Conservation (phyloP, 2,113 vertebrate genomes). For the Lathamus discolor region DNA sequence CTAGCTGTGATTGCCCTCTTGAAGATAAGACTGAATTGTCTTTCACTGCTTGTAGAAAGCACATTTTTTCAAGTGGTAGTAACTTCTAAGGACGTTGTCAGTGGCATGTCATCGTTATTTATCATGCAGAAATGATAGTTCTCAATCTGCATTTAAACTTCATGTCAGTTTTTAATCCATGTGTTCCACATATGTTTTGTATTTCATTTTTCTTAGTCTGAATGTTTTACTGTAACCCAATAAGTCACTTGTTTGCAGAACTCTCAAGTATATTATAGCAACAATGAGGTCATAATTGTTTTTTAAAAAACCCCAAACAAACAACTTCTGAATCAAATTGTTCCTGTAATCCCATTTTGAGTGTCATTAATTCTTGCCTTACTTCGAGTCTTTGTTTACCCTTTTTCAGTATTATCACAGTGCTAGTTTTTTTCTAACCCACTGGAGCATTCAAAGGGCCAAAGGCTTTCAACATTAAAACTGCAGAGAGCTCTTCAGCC, state of each 20-base stretch:
- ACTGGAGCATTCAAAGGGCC: neutral
- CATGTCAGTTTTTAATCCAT: neutral
- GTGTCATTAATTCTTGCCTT: neutral
- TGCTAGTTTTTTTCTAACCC: neutral
- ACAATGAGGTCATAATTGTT: neutral
- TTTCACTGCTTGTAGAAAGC: neutral
- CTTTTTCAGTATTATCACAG: neutral
- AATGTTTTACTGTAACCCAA: neutral
- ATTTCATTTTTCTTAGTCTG: neutral
- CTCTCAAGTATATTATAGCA: neutral
- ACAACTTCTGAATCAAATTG: neutral
- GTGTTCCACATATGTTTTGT: neutral
- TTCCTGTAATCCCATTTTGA: neutral
- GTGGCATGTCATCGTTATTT: neutral
- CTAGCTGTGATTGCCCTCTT: neutral
- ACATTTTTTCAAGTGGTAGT: neutral
- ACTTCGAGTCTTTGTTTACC: constrained; percentile 1
- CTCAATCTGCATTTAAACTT: neutral
- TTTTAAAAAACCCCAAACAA: neutral
- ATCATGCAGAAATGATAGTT: neutral
- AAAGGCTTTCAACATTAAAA: neutral
- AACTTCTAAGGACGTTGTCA: neutral
- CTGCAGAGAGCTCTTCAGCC: constrained; percentile 1
- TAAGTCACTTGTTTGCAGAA: constrained; percentile 14
- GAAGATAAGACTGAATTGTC: neutral